A percentile compares a stretch with the other conserved stretches of the same genome.
These are phyloP conservation scores for Andrena minutula DNA, from an alignment of 2,888 invertebrate species.

Conservation along the genomic window DNA sequence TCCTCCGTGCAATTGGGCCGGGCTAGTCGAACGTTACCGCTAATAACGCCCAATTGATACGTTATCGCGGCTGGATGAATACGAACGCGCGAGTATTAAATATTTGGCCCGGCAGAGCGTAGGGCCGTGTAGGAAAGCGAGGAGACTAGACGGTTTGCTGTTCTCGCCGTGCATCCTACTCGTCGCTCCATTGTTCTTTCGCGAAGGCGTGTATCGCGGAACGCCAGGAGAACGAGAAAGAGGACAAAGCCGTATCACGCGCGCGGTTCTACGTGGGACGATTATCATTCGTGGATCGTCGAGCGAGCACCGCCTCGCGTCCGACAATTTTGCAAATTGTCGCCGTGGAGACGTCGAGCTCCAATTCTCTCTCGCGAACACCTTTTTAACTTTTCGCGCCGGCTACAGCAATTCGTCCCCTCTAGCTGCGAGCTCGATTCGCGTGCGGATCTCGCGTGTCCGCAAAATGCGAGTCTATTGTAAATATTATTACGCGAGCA, in stretches of 20 bases:
- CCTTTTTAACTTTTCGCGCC: no score
- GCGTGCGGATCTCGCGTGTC: not conserved
- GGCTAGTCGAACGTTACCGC: constrained; percentile 3
- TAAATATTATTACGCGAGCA: constrained; percentile 28
- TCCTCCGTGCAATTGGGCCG: not conserved
- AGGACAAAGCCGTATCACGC: constrained; percentile 33
- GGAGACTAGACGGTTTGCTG: not conserved
- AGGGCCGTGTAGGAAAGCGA: no score
- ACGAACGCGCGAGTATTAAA: constrained; percentile 26
- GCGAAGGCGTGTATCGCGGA: constrained; percentile 24
- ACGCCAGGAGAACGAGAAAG: constrained; percentile 4
- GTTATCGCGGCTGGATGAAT: constrained; percentile 21
- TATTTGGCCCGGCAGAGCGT: constrained; percentile 7
- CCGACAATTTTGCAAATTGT: constrained; percentile 51
- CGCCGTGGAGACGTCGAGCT: constrained; percentile 25
- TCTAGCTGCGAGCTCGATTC: not conserved
- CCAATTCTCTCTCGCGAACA: constrained; percentile 18
- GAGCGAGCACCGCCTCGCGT: constrained; percentile 26
- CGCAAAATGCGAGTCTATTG: constrained; percentile 30
- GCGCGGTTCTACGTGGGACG: constrained; percentile 46
- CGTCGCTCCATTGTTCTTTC: constrained; percentile 52
- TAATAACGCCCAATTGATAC: constrained; percentile 42
- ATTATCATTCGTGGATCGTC: constrained; percentile 57
- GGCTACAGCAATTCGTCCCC: not conserved
- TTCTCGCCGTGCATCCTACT: constrained; percentile 33